Evolutionary conservation across 2,888 invertebrate species (phyloP).

Genomic region (Drosophila quinaria): DNA sequence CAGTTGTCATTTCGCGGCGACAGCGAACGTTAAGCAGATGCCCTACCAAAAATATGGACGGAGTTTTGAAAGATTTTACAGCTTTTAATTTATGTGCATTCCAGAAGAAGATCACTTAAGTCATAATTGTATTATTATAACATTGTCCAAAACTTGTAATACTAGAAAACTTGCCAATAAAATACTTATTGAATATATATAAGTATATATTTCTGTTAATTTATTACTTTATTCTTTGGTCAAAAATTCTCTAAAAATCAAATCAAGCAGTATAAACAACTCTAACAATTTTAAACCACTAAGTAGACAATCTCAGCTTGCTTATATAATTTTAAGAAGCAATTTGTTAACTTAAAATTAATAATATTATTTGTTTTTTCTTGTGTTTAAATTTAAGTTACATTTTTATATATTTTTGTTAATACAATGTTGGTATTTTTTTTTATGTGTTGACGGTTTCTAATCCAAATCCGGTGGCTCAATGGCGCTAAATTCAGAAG

Average conservation of each 20-base stretch:
- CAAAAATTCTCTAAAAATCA: too few species aligned
- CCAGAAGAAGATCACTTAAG: background rate
- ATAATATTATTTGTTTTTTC: background rate
- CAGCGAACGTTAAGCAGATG: constrained; percentile 12
- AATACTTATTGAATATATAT: background rate
- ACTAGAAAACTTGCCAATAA: background rate
- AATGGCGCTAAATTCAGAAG: constrained; percentile 57
- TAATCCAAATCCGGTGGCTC: constrained; percentile 37
- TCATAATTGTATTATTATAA: background rate
- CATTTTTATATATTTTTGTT: constrained; percentile 19
- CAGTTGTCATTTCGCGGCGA: constrained; percentile 54
- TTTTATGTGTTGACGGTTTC: constrained; percentile 38
- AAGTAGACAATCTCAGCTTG: too few species aligned
- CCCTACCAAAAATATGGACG: constrained; percentile 3
- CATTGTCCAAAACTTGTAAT: background rate
- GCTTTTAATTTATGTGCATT: background rate
- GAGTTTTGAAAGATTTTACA: background rate
- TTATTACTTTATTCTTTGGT: too few species aligned
- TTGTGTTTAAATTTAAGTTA: constrained; percentile 25
- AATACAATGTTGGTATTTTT: constrained; percentile 20
- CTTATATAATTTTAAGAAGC: too few species aligned
- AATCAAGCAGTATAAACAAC: too few species aligned
- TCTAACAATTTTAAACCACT: too few species aligned
- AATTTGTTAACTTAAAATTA: background rate
- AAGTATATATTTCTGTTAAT: too few species aligned